These are phyloP conservation scores for Oophaga pumilio DNA, from an alignment of 2,113 vertebrate genomes.

Conservation along the genomic window DNA sequence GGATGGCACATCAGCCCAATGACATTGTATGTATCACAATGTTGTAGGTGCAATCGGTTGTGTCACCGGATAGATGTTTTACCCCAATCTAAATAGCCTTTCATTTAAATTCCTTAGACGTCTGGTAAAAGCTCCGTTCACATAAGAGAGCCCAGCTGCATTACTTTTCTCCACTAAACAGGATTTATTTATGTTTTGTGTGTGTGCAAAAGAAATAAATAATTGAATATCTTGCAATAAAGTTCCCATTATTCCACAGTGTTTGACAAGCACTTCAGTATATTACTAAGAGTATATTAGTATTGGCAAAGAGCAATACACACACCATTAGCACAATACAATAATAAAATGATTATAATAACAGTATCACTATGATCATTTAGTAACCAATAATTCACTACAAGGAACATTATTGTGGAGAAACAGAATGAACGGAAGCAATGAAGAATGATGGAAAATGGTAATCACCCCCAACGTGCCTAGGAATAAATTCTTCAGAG, in stretches of 20 bases:
- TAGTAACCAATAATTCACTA: constrained; percentile 38
- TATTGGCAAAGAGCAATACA: constrained; percentile 20
- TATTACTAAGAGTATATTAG: constrained; percentile 29
- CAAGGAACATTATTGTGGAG: constrained; percentile 19
- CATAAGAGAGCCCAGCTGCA: not conserved
- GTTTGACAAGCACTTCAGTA: constrained; percentile 27
- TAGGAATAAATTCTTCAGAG: constrained; percentile 41
- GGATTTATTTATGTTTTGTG: constrained; percentile 29
- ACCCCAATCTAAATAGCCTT: not conserved
- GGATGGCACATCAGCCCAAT: too few species aligned
- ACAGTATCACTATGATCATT: constrained; percentile 44
- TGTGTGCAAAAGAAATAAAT: constrained; percentile 18
- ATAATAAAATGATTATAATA: constrained; percentile 42
- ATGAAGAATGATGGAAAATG: constrained; percentile 43
- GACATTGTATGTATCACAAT: not conserved
- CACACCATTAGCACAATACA: constrained; percentile 37
- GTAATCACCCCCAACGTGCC: constrained; percentile 39
- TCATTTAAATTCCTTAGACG: not conserved
- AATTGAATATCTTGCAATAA: constrained; percentile 35
- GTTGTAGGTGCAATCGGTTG: not conserved
- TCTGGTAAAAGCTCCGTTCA: constrained; percentile 2
- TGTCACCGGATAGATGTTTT: not conserved
- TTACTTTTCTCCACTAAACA: not conserved
- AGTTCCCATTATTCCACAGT: constrained; percentile 21
- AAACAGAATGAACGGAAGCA: constrained; percentile 37